Evolutionary conservation across 2,888 invertebrate genomes (phyloP).

Genomic region (Yponomeuta sedellus): DNA sequence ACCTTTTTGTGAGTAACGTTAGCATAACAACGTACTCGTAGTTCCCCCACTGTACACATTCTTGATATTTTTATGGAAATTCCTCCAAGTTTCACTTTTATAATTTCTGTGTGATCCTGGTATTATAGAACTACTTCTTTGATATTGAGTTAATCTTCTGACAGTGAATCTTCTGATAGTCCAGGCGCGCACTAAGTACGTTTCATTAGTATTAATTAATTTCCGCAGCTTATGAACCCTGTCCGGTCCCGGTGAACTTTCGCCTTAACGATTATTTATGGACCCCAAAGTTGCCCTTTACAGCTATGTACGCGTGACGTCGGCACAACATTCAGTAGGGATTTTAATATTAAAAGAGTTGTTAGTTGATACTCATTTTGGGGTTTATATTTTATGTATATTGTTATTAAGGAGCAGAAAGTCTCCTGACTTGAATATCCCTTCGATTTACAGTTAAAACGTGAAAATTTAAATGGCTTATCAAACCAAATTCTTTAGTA

Average conservation of each 20-base stretch:
- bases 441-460: too few species aligned
- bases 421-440: background rate
- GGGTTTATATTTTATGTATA: background rate
- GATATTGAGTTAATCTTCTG: background rate
- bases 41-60: too few species aligned
- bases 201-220: slow-evolving; percentile 49
- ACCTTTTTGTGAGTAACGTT: too few species aligned
- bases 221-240: slow-evolving; percentile 34
- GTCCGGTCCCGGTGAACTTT: slow-evolving; percentile 15
- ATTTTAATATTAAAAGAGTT: background rate
- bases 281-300: slow-evolving; percentile 6
- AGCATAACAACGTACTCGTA: too few species aligned
- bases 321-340: background rate
- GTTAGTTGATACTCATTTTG: background rate
- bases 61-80: too few species aligned
- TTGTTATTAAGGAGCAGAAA: background rate
- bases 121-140: too few species aligned
- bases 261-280: slow-evolving; percentile 15
- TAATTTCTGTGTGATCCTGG: too few species aligned
- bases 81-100: too few species aligned
- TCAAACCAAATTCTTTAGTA: too few species aligned
- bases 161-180: background rate
- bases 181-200: slow-evolving; percentile 32
- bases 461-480: too few species aligned
- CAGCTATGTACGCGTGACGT: background rate